phyloP scores from a whole-genome alignment of 2,113 vertebrate genomes.

The Notothenia rossii region DNA sequence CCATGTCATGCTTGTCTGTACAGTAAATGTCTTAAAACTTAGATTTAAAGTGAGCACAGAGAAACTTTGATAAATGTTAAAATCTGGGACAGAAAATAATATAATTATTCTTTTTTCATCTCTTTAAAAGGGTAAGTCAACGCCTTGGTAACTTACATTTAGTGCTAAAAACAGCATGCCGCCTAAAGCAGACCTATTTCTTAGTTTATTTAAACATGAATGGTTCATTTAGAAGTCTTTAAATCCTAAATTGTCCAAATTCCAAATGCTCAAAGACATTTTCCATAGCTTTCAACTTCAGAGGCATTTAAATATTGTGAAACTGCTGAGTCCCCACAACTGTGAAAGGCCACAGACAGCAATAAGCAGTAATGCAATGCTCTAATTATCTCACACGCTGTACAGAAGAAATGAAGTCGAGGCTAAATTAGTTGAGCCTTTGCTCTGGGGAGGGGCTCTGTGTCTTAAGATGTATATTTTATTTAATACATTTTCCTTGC shows the following conservation, averaged over 20 bases:
- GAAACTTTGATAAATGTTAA: background rate
- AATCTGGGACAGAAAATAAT: background rate
- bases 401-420: constrained; percentile 36
- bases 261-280: background rate
- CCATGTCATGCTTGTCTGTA: too few relatives aligned
- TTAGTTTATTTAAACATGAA: background rate
- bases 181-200: background rate
- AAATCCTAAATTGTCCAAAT: constrained; percentile 8
- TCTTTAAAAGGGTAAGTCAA: background rate
- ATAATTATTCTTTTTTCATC: background rate
- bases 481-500: constrained; percentile 58
- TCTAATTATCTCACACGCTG: constrained; percentile 41
- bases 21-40: too few relatives aligned
- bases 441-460: constrained; percentile 17
- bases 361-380: constrained; percentile 30
- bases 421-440: constrained; percentile 31
- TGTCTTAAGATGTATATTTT: constrained; percentile 64
- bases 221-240: constrained; percentile 26
- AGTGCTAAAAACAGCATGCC: background rate
- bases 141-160: background rate
- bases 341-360: constrained; percentile 33
- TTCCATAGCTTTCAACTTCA: constrained; percentile 3
- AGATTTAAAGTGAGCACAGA: background rate
- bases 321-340: constrained; percentile 39
- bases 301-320: constrained; percentile 29